These are phyloP conservation scores for Mya arenaria DNA, from an alignment of 1,140 invertebrate species.

Conservation along the genomic window DNA sequence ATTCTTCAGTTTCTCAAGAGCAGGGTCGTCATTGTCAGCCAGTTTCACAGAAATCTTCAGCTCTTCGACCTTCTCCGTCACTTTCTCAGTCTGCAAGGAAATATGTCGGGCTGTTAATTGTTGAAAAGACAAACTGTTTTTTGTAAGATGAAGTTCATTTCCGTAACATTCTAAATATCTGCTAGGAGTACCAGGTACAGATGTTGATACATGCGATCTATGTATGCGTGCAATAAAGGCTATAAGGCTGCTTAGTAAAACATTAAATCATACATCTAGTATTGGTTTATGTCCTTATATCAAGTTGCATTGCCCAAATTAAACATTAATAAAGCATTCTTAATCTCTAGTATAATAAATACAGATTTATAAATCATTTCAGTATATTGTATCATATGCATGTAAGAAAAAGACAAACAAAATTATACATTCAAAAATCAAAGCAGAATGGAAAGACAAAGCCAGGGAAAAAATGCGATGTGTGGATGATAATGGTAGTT, in stretches of 20 bases:
- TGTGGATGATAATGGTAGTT: no score
- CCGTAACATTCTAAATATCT: background rate
- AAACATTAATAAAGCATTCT: no score
- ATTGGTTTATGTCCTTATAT: no score
- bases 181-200: background rate
- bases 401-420: no score
- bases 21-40: slow-evolving; percentile 16
- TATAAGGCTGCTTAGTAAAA: background rate
- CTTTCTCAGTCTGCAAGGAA: slow-evolving; percentile 37
- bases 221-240: background rate
- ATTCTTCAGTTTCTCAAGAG: slow-evolving; percentile 38
- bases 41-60: slow-evolving; percentile 39
- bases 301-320: no score
- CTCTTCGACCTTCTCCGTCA: slow-evolving; percentile 39
- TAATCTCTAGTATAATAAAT: no score
- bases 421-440: no score
- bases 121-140: background rate
- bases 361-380: no score
- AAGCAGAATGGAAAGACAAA: no score
- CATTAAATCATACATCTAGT: no score
- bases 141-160: background rate
- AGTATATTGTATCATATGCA: no score
- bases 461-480: no score
- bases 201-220: background rate
- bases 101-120: background rate